Evolutionary conservation across 1,140 invertebrate species (phyloP), one percentile per base, ranked within the genome.

Genomic region (Chymomyza costata): DNA sequence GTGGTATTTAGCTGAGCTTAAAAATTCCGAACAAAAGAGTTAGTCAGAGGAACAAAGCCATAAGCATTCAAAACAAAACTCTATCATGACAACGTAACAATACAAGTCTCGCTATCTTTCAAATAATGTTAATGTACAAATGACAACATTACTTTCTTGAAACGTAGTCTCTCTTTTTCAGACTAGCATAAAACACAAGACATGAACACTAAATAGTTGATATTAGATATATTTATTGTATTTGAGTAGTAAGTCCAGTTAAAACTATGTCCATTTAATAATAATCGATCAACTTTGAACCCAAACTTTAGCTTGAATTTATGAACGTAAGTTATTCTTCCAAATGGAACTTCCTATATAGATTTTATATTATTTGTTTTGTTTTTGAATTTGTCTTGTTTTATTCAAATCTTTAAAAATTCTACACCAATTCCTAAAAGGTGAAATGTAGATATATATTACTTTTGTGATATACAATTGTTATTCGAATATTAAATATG

Each of bases 1-100:
- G 14, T 93, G 92, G 89, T 86, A 94, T 11, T 76, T 93, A 48
- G 93, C 92, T 10, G 91, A 91, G 71, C 67, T 92, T 53, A 82
- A 85, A 60, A 80, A 83, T 50, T 66, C 83, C n/a, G 83, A 84
- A 37, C 62, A 70, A 45, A 84, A 74, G 59, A 83, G 83, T 70
- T 84, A 82, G 56, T 59, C 56, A 6, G n/a, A n/a, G 21, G 21
- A 25, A 25, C 8, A 8, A 8, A 37, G 45, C 50, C 37, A 16
- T n/a, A 25, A 49, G 10, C 44, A 40, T 25, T 37, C 28, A 44
- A 17, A 15, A 7, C 19, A 47, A 30, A 46, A 32, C 19, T 35
- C 16, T 8, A 50, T 18, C 18, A 14, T 39, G 37, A 49, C 25
- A 31, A 19, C 32, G 52, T 55, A 25, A 48, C 34, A 35, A n/a